Conservation (phyloP, 2,113 vertebrate genomes). For the Sylvilagus bachmani region DNA sequence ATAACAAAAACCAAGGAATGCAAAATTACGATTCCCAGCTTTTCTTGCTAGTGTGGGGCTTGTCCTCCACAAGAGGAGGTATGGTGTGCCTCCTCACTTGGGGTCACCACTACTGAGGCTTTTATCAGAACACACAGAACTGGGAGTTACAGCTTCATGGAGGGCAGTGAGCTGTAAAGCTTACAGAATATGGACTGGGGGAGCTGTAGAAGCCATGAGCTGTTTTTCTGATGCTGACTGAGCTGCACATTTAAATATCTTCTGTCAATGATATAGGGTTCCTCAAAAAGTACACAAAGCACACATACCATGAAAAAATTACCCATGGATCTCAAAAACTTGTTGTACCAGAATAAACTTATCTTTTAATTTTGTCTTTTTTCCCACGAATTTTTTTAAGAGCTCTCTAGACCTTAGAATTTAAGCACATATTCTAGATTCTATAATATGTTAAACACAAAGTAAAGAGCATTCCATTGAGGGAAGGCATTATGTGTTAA, state of each 20-base stretch:
- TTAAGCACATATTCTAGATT: neutral
- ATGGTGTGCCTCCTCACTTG: neutral
- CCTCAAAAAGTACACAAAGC: no score
- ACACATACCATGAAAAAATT: no score
- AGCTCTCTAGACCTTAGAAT: no score
- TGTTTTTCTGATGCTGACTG: neutral
- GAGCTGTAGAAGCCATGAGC: neutral
- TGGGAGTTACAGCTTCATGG: neutral
- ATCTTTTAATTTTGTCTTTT: no score
- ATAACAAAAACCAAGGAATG: neutral
- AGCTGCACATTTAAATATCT: neutral
- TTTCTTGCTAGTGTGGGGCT: neutral
- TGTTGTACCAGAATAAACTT: no score
- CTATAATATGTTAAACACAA: neutral
- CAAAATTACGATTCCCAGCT: neutral
- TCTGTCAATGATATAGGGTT: neutral
- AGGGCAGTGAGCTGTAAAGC: neutral
- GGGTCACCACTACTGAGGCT: neutral
- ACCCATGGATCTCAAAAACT: no score
- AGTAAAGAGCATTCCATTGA: neutral
- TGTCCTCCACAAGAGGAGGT: neutral
- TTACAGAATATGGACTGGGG: neutral
- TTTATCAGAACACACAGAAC: neutral
- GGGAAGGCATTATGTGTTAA: neutral
- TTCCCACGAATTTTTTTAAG: no score